Evolutionary conservation across 2,113 vertebrate genomes (phyloP), one percentile per base, ranked within the genome.

Genomic region (Poeciliopsis occidentalis): DNA sequence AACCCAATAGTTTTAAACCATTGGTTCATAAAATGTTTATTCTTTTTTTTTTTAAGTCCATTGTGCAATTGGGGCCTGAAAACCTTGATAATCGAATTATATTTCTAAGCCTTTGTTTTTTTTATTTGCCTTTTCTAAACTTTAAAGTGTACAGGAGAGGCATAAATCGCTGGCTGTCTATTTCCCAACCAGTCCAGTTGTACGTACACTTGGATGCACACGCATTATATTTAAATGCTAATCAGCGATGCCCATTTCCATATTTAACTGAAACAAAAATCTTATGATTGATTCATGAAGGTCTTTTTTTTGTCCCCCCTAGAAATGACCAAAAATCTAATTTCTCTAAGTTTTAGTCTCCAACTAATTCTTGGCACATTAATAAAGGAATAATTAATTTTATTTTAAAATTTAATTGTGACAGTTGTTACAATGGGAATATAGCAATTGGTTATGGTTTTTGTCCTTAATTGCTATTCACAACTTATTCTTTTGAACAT

Each of bases 211-310:
- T 54, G 2, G 51, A 24, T 54, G 13, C 0, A 47, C 15, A 19
- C 6, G 15, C 15, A 47, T 19, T 47, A 19, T 15, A 17, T 19
- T 47, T 15, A 15, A 19, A 31, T 29, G 27, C 12, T 31, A 29
- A 63, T 67, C 64, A 31, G 61, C 44, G 0, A 2, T 80, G 84
- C 63, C 73, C 66, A 37, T 67, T 67, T 73, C 61, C 61, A 30
- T 68, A 51, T 84, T 64, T 78, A 60, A 24, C 79, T 47, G 73
- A 64, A 63, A 68, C 67, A 73, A 64, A 78, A 78, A 75, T 19
- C 78, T 78, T 71, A 76, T 10, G 39, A 75, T 70, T 92, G 86
- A 89, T 90, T 86, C 85, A 69, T 77, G 75, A 22, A 29, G 29
- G 29, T 80, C 3, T 29, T 29, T 29, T 31, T 31, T 31, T 77